Evolutionary conservation across 2,113 vertebrate species (phyloP).

Genomic region (Xyliphius kryptos): DNA sequence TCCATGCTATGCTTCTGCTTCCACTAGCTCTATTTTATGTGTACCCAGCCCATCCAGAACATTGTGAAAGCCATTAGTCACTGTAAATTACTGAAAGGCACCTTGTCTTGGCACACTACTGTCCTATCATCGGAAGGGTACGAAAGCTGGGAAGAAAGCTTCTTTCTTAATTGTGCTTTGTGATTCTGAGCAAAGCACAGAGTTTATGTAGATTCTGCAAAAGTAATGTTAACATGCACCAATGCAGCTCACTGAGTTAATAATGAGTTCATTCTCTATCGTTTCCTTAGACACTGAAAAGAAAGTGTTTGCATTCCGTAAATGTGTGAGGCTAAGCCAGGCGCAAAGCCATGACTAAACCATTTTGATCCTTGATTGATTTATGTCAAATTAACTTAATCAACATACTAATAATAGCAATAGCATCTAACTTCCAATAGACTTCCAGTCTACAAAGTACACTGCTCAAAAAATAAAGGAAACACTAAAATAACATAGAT

Average conservation of each 20-base stretch:
- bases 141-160: constrained; percentile 11
- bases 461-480: too few relatives aligned
- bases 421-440: not conserved
- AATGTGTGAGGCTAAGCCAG: constrained; percentile 4
- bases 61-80: constrained; percentile 44
- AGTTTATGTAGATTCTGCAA: constrained; percentile 10
- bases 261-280: constrained; percentile 18
- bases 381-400: not conserved
- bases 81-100: constrained; percentile 39
- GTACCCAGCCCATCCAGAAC: not conserved
- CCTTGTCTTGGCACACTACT: constrained; percentile 15
- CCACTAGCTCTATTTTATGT: constrained; percentile 14
- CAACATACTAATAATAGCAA: not conserved
- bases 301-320: constrained; percentile 15
- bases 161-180: constrained; percentile 11
- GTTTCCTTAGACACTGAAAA: constrained; percentile 15
- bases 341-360: not conserved
- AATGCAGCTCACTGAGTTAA: constrained; percentile 13
- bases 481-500: too few relatives aligned
- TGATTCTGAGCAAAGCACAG: constrained; percentile 8
- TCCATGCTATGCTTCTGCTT: constrained; percentile 11
- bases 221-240: constrained; percentile 7
- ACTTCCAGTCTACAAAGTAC: too few relatives aligned
- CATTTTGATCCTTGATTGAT: constrained; percentile 5
- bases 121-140: constrained; percentile 1